Percentiles rank a stretch among this genome's conserved stretches.
These are phyloP conservation scores for Drosophila trichaetosa DNA, from an alignment of 2,888 invertebrate species.

Conservation along the genomic window DNA sequence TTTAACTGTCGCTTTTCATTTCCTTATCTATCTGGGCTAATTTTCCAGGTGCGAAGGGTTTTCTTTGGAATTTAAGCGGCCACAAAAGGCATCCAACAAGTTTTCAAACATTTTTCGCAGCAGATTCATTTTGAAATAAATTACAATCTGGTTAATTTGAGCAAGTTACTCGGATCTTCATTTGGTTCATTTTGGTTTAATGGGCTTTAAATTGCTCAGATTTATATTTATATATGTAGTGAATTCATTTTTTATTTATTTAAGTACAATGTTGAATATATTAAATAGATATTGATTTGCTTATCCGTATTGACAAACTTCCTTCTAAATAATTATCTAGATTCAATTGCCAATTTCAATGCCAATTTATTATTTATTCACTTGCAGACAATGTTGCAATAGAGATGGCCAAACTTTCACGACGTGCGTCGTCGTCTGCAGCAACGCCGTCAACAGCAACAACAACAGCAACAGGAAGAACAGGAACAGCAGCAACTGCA, in stretches of 20 bases:
- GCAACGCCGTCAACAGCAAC: conserved; percentile 71
- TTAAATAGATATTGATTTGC: background rate
- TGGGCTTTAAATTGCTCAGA: too few species aligned
- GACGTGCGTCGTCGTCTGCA: conserved; percentile 84
- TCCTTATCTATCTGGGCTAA: conserved; percentile 19
- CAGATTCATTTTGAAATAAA: background rate
- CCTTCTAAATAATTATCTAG: background rate
- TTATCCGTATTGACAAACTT: too few species aligned
- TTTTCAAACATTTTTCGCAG: background rate
- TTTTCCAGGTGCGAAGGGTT: background rate
- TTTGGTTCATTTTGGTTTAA: background rate
- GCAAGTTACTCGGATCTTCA: background rate
- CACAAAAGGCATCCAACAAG: background rate
- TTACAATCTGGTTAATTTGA: background rate
- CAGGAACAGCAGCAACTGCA: conserved; percentile 32
- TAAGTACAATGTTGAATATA: too few species aligned
- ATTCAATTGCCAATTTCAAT: background rate
- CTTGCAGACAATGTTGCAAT: conserved; percentile 85
- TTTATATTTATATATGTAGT: too few species aligned
- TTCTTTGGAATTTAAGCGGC: background rate
- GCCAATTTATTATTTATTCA: background rate
- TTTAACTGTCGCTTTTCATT: background rate
- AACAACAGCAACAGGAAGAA: conserved; percentile 50
- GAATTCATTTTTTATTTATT: too few species aligned
- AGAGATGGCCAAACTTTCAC: conserved; percentile 85